phyloP scores from a whole-genome alignment of 2,797 vertebrate species.

The Stomatorhinus walkeri region DNA sequence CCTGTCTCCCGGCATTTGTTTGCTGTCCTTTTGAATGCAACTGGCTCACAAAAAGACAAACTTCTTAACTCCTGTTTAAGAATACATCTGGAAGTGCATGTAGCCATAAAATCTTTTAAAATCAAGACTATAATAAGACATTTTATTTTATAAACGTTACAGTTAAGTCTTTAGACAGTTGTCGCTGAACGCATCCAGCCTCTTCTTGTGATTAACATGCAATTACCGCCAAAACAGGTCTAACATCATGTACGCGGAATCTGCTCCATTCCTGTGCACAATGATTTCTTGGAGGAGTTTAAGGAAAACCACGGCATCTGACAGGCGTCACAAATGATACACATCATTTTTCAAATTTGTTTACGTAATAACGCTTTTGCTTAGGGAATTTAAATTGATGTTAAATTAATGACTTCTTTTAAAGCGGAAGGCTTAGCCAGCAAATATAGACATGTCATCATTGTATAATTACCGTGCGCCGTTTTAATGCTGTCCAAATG shows the following conservation, averaged over 20 bases:
- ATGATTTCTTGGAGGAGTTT: constrained; percentile 50
- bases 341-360: constrained; percentile 29
- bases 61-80: constrained; percentile 40
- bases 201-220: constrained; percentile 11
- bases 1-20: constrained; percentile 34
- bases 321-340: constrained; percentile 56
- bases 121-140: constrained; percentile 30
- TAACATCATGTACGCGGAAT: constrained; percentile 49
- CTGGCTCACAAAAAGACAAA: constrained; percentile 36
- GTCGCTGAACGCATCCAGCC: neutral
- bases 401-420: neutral
- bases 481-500: neutral
- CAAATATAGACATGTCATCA: constrained; percentile 8
- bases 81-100: constrained; percentile 42
- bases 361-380: neutral
- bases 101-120: constrained; percentile 27
- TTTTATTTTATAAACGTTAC: constrained; percentile 42
- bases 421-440: neutral
- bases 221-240: constrained; percentile 24
- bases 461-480: neutral
- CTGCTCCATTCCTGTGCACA: constrained; percentile 30
- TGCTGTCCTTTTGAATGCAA: constrained; percentile 25
- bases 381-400: neutral
- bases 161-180: constrained; percentile 33
- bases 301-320: constrained; percentile 61